A percentile compares a stretch with the other conserved stretches of the same genome.
These are phyloP conservation scores for Paralinhomoeus sp. DNA, from an alignment of 2,888 invertebrate genomes.

Conservation along the genomic window DNA sequence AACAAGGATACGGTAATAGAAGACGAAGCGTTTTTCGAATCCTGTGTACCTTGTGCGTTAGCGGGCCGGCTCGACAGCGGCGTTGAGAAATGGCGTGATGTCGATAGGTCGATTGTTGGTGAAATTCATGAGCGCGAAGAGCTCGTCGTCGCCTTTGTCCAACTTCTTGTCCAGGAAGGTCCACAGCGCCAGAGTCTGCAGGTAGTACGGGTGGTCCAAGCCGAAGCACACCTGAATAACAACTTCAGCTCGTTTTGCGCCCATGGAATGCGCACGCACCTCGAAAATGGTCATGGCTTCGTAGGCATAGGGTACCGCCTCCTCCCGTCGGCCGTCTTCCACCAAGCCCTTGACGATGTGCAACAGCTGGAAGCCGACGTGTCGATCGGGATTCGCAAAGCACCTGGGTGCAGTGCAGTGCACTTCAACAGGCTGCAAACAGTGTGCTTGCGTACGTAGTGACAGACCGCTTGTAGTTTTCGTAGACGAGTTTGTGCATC, in stretches of 20 bases:
- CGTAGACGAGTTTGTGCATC: constrained; percentile 18
- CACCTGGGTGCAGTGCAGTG: constrained; percentile 7
- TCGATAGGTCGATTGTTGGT: constrained; percentile 5
- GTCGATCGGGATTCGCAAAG: constrained; percentile 20
- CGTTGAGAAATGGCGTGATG: background rate
- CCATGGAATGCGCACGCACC: background rate
- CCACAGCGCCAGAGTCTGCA: constrained; percentile 21
- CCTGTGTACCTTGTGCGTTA: too few species aligned
- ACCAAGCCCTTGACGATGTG: constrained; percentile 18
- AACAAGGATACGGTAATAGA: too few species aligned
- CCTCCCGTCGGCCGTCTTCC: constrained; percentile 13
- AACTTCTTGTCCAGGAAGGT: constrained; percentile 16
- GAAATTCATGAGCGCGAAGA: constrained; percentile 15
- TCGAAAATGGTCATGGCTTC: constrained; percentile 25
- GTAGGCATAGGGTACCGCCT: constrained; percentile 19
- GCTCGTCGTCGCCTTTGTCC: constrained; percentile 14
- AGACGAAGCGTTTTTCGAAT: too few species aligned
- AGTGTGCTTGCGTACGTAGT: too few species aligned
- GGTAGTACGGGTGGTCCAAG: constrained; percentile 21
- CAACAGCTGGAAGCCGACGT: constrained; percentile 19
- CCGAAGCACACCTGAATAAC: constrained; percentile 14
- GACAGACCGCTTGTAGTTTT: constrained; percentile 14
- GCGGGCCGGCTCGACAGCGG: too few species aligned
- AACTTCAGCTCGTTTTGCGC: background rate
- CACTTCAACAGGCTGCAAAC: too few species aligned